A percentile compares a stretch with the other conserved stretches of the same genome.
Conservation (phyloP, 2,888 invertebrate genomes). For the Drosophila fungiperda region DNA sequence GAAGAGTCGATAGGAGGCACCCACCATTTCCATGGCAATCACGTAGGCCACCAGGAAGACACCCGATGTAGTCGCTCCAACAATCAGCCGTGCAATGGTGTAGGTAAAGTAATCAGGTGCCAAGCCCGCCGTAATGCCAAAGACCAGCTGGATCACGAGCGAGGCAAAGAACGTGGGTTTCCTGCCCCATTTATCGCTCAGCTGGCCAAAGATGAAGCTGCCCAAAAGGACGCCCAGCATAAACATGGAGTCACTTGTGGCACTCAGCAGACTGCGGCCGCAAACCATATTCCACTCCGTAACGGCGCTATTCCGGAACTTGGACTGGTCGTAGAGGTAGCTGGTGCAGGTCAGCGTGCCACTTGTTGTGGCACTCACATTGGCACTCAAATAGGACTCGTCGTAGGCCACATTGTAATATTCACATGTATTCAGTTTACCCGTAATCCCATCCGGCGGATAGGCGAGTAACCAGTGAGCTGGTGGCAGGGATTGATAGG, state of each 20-base stretch:
- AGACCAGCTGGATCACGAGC: conserved; percentile 88
- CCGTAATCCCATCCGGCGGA: conserved; percentile 86
- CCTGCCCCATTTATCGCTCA: conserved; percentile 90
- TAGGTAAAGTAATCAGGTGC: conserved; percentile 90
- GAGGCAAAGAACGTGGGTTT: conserved; percentile 90
- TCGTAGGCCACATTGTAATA: conserved; percentile 85
- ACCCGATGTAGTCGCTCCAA: conserved; percentile 91
- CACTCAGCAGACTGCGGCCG: conserved; percentile 87
- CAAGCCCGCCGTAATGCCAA: conserved; percentile 88
- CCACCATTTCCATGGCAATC: conserved; percentile 91
- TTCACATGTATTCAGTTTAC: conserved; percentile 86
- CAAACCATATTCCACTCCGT: conserved; percentile 91
- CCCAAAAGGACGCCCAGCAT: conserved; percentile 91
- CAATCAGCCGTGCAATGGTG: conserved; percentile 88
- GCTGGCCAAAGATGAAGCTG: conserved; percentile 89
- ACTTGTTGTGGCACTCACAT: conserved; percentile 58
- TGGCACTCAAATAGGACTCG: conserved; percentile 74
- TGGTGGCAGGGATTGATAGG: conserved; percentile 83
- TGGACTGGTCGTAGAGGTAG: conserved; percentile 88
- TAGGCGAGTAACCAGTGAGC: conserved; percentile 86
- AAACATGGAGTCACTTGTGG: conserved; percentile 88
- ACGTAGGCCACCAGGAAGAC: conserved; percentile 92
- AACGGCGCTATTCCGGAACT: conserved; percentile 88
- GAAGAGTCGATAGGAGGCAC: conserved; percentile 88
- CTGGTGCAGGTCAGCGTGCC: conserved; percentile 85